Evolutionary conservation across 2,113 vertebrate species (phyloP), one percentile per base, ranked within the genome.

Genomic region (Bettongia penicillata): DNA sequence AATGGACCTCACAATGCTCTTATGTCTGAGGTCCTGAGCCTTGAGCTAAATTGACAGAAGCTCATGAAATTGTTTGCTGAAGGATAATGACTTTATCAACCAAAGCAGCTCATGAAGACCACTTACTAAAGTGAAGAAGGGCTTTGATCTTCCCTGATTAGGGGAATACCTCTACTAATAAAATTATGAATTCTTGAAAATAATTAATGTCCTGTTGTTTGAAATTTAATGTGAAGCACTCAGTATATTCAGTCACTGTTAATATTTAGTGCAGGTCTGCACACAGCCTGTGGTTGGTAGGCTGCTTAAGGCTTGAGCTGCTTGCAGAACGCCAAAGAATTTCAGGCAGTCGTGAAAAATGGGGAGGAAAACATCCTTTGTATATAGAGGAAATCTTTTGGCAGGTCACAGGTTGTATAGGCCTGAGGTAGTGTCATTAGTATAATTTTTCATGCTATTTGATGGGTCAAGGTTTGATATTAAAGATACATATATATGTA

Each of bases 371-470:
- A 52, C 16, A 52, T 52, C 52, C 52, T 52, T 52, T 52, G 52
- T 52, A 52, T 52, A 16, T 52, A 52, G 52, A 52, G 52, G 52
- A 52, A 52, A 52, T 52, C 51, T 14, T 52, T 52, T 52, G 51
- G 51, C 51, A 19, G 51, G 14, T 14, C 14, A 14, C 51, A 52
- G 52, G 52, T 52, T 52, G 52, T 52, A 3, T 3, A 52, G 52
- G 52, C 52, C 16, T 52, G 52, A 94, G 31, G 92, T 49, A 93
- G 43, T 97, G 24, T 50, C 24, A 61, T 77, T 93, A 96, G 47
- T 91, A 55, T 91, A n/a, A 53, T 95, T 97, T 94, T 94, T 57
- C 49, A 89, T 95, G 89, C 14, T 11, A 43, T 53, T 95, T 92
- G 31, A 84, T 96, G 93, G 47, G 28, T 55, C 52, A 95, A 84